Percentiles rank a stretch among this genome's conserved stretches.
phyloP scores from a whole-genome alignment of 2,888 invertebrate species.

The Tupiocoris notatus region DNA sequence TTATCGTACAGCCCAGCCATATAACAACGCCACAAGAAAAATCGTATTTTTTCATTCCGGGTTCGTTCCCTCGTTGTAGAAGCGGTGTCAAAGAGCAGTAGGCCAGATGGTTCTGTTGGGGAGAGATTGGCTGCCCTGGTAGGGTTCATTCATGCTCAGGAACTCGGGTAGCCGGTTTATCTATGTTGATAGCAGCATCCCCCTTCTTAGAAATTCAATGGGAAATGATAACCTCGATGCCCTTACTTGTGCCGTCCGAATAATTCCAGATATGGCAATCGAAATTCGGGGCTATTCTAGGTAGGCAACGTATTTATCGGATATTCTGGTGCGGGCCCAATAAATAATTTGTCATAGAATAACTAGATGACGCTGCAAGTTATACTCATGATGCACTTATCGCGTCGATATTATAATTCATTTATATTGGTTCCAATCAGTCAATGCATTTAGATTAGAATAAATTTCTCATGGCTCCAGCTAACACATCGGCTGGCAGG shows the following conservation, averaged over 20 bases:
- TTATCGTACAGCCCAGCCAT: slow-evolving; percentile 11
- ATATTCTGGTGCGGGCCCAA: not conserved
- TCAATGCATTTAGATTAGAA: not conserved
- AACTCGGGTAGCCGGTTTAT: slow-evolving; percentile 40
- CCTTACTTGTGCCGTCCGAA: not conserved
- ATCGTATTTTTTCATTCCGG: slow-evolving; percentile 35
- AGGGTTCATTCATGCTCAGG: slow-evolving; percentile 39
- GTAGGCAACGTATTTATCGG: not conserved
- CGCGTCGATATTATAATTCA: not conserved
- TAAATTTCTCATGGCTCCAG: not conserved
- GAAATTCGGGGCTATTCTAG: not conserved
- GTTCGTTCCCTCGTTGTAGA: not conserved
- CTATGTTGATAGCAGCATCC: slow-evolving; percentile 37
- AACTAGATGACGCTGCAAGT: not conserved
- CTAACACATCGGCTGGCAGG: not conserved
- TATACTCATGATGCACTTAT: not conserved
- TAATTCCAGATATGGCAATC: slow-evolving; percentile 19
- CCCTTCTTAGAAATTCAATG: slow-evolving; percentile 38
- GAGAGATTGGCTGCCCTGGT: slow-evolving; percentile 4
- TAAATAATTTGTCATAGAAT: not conserved
- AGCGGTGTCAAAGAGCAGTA: slow-evolving; percentile 38
- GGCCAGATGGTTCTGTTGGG: slow-evolving; percentile 22
- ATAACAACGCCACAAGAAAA: slow-evolving; percentile 33
- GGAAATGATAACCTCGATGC: slow-evolving; percentile 29
- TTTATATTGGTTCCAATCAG: slow-evolving; percentile 31